phyloP scores from a whole-genome alignment of 2,888 invertebrate genomes.

The Cephus rjabovi region DNA sequence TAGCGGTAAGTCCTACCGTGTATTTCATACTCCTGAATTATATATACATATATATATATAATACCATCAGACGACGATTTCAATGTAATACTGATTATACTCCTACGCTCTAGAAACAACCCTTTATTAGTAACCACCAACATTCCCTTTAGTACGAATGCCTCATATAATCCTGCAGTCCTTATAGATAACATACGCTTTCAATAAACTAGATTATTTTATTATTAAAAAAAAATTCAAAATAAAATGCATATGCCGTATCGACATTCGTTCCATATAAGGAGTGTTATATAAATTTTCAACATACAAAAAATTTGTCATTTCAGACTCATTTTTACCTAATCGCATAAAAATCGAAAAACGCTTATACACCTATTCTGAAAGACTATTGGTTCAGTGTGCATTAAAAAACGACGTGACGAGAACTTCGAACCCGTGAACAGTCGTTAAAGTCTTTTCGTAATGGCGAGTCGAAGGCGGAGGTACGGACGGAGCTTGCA shows the following conservation, averaged over 20 bases:
- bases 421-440: neutral
- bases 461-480: neutral
- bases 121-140: neutral
- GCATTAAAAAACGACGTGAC: too few relatives aligned
- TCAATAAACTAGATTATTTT: neutral
- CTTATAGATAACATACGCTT: neutral
- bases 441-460: neutral
- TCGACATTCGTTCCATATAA: too few relatives aligned
- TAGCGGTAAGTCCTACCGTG: slow-evolving; percentile 2
- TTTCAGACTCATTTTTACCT: too few relatives aligned
- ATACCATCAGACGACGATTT: neutral
- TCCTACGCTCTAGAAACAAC: neutral
- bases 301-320: too few relatives aligned
- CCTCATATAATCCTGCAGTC: neutral
- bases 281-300: too few relatives aligned
- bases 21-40: neutral
- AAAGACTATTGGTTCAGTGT: too few relatives aligned
- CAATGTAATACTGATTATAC: neutral
- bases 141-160: neutral
- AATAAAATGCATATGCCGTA: neutral
- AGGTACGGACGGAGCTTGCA: neutral
- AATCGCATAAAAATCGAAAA: too few relatives aligned
- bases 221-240: neutral
- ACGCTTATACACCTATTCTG: too few relatives aligned
- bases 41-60: neutral